Evolutionary conservation across 2,888 invertebrate species (phyloP), one percentile per base, ranked within the genome.

Genomic region (Cheilosia vulpina): DNA sequence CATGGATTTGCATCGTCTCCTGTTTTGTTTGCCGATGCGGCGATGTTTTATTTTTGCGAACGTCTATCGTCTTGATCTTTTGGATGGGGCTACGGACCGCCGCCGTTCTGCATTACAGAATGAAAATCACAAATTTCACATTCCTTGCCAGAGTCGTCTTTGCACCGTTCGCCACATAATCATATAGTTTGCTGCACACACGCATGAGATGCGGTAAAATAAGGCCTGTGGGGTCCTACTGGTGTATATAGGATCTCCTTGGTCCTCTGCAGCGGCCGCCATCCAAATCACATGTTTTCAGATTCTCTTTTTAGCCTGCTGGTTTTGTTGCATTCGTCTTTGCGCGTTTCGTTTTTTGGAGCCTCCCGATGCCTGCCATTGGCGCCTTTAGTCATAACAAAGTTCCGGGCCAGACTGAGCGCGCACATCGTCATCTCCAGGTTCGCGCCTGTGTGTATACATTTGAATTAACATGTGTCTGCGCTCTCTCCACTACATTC

Each of bases 381-480:
- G 63, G 72, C 69, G 73, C 75, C 81, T 85, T 81, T 76, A 85
- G 75, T 81, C 84, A 85, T 69, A 80, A 75, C 68, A 84, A 80
- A 76, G 76, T 76, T 85, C n/a, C 17, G 76, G 75, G 52, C 57
- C 79, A 85, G 75, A 85, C 66, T 47, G 17, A 38, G 11, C 4
- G 27, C 13, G 55, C 55, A 15, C 27, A 55, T 6, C 45, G 41
- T 34, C 78, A 41, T 63, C 53, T 19, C 50, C 57, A 34, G 63
- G 45, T n/a, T 53, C 77, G 60, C 63, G 55, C 45, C 47, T 24
- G 11, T 34, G 11, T 72, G 78, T 72, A 65, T 65, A 65, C 72
- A 52, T 72, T 81, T 41, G 57, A 81, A 85, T 85, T 85, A 85
- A 81, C 85, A 85, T 85, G 81, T 85, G 85, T 81, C 84, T 85